Percentiles rank a stretch among this genome's conserved stretches.
phyloP scores from a whole-genome alignment of 2,113 vertebrate genomes.

The Mandrillus leucophaeus region DNA sequence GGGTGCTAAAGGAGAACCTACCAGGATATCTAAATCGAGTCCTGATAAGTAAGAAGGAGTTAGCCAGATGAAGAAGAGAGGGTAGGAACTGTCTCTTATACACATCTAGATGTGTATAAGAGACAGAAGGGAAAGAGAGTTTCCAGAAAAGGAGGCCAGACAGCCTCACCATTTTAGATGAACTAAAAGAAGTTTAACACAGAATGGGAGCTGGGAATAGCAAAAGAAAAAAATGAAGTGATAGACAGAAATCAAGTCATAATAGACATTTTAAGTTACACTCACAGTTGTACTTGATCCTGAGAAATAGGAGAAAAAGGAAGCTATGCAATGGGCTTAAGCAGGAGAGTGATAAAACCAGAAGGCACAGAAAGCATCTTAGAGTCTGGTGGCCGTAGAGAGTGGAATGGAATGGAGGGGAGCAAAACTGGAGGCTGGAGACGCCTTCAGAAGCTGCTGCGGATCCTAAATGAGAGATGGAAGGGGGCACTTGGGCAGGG shows the following conservation, averaged over 20 bases:
- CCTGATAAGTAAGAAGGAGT: conserved; percentile 4
- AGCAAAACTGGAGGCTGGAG: not conserved
- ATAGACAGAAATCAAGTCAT: not conserved
- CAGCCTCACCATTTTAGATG: not conserved
- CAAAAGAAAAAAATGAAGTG: not conserved
- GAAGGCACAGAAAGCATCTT: not conserved
- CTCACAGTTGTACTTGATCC: not conserved
- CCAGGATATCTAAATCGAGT: not conserved
- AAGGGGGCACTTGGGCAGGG: not conserved
- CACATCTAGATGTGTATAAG: no score
- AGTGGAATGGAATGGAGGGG: not conserved
- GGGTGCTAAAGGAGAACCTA: not conserved
- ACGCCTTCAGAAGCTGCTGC: not conserved
- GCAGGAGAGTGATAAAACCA: not conserved
- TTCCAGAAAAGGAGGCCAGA: not conserved
- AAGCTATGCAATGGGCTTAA: not conserved
- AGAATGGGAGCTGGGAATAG: not conserved
- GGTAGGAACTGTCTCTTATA: no score
- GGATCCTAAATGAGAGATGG: not conserved
- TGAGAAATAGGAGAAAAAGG: not conserved
- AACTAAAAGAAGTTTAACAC: not conserved
- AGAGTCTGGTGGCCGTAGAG: not conserved
- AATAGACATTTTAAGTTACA: not conserved
- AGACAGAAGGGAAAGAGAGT: not conserved
- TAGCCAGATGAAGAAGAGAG: not conserved